These are phyloP conservation scores for Podiceps cristatus DNA, from an alignment of 2,113 vertebrate species.

Conservation along the genomic window DNA sequence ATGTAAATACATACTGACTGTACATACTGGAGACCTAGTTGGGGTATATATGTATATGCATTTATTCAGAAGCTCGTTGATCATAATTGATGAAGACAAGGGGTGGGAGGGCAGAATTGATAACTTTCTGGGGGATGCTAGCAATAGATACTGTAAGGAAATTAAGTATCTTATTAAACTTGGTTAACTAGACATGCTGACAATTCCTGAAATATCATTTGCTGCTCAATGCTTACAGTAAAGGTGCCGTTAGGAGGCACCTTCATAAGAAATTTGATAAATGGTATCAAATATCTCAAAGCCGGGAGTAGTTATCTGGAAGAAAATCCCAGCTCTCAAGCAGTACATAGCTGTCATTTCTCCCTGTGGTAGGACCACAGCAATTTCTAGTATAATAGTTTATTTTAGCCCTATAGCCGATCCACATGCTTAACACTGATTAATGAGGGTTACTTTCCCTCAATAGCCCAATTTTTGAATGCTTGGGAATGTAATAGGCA, in stretches of 20 bases:
- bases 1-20: constrained; percentile 38
- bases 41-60: background rate
- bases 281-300: background rate
- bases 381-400: background rate
- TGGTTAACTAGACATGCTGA: constrained; percentile 11
- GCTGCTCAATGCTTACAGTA: background rate
- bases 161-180: constrained; percentile 33
- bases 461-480: background rate
- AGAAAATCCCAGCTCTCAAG: background rate
- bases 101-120: constrained; percentile 52
- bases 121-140: constrained; percentile 29
- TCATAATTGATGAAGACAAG: constrained; percentile 31
- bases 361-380: background rate
- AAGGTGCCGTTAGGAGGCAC: background rate
- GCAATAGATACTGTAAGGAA: background rate
- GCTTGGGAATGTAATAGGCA: background rate
- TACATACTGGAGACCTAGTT: background rate
- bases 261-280: background rate
- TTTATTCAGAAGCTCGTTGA: constrained; percentile 49
- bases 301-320: background rate
- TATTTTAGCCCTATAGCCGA: background rate
- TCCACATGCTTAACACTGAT: background rate
- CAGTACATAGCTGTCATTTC: background rate
- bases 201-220: background rate
- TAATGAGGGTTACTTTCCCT: background rate